Evolutionary conservation across 2,888 invertebrate species (phyloP).

Genomic region (Stenchaetothrips biformis): DNA sequence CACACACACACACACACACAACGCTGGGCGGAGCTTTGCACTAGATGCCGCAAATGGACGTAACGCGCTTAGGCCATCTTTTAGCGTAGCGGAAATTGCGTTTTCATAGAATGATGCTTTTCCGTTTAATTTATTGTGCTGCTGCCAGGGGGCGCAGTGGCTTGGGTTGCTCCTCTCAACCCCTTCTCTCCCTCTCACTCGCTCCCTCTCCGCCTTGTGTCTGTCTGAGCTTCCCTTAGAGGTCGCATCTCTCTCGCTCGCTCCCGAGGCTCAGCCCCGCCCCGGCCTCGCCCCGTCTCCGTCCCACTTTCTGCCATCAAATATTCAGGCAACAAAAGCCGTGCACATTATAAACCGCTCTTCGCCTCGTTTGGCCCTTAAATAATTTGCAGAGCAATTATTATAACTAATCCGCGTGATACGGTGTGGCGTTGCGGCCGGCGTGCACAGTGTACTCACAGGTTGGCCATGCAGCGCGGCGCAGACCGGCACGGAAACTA

Average conservation of each 20-base stretch:
- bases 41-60: constrained; percentile 20
- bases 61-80: constrained; percentile 21
- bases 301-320: neutral
- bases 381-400: constrained; percentile 25
- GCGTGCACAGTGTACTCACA: too few species aligned
- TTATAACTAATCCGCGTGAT: constrained; percentile 25
- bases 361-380: constrained; percentile 22
- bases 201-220: neutral
- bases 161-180: neutral
- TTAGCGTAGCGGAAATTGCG: constrained; percentile 23
- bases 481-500: too few species aligned
- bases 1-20: neutral
- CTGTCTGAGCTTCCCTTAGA: constrained; percentile 3
- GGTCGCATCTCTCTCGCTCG: neutral
- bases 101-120: constrained; percentile 24
- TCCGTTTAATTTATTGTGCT: constrained; percentile 23
- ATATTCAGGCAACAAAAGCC: constrained; percentile 24
- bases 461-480: too few species aligned
- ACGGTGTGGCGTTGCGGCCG: constrained; percentile 6
- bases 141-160: constrained; percentile 14
- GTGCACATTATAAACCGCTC: constrained; percentile 22
- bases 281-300: neutral
- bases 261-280: neutral
- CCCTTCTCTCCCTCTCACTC: neutral
- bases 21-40: neutral